phyloP scores from a whole-genome alignment of 2,888 invertebrate genomes.

The Dryocosmus kuriphilus region DNA sequence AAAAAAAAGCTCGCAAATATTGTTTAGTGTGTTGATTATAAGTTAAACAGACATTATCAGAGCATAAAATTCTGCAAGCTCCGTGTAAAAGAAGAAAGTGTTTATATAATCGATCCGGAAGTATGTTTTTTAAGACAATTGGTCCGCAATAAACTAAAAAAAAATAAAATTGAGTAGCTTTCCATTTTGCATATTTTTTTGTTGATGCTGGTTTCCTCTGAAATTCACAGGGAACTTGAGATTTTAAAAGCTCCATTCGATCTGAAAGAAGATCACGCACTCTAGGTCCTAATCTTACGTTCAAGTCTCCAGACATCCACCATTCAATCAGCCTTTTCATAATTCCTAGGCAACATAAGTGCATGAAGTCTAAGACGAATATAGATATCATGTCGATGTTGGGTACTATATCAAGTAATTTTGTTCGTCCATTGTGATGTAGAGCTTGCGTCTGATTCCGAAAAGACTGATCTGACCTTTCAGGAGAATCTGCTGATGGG shows the following conservation, averaged over 20 bases:
- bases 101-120: constrained; percentile 11
- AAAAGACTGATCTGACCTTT: neutral
- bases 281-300: neutral
- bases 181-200: constrained; percentile 9
- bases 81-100: constrained; percentile 23
- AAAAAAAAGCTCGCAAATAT: neutral
- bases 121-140: too few species aligned
- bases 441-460: neutral
- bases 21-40: neutral
- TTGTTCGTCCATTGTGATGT: neutral
- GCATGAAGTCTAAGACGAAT: constrained; percentile 8
- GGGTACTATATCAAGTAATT: neutral
- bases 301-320: too few species aligned
- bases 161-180: constrained; percentile 2
- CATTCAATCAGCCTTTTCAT: neutral
- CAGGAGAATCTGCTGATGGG: neutral
- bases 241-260: constrained; percentile 5
- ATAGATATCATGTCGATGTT: neutral
- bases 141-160: neutral
- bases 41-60: constrained; percentile 11
- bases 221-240: too few species aligned
- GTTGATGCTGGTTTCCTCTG: neutral
- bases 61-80: constrained; percentile 42
- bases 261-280: neutral
- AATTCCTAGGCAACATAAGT: too few species aligned